Percentiles rank a stretch among this genome's conserved stretches.
These are phyloP conservation scores for Sanderia malayensis DNA, from an alignment of 30 jellyfish, hydroid and myxozoan genomes.

Conservation along the genomic window DNA sequence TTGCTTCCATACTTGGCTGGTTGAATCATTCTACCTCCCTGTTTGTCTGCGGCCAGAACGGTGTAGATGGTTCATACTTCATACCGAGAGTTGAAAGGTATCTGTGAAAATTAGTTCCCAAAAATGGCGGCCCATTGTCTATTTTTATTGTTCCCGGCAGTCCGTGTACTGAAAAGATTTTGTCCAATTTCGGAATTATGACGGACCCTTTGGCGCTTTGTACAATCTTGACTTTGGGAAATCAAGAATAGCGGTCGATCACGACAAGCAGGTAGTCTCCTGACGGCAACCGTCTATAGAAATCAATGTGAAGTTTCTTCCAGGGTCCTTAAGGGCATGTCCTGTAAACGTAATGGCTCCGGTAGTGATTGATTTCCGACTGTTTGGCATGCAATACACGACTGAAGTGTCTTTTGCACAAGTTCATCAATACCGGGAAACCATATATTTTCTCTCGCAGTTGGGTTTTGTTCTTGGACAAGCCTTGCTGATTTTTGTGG, in stretches of 20 bases:
- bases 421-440: too few relatives aligned
- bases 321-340: slow-evolving; percentile 26
- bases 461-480: slow-evolving; percentile 32
- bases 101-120: slow-evolving; percentile 3
- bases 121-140: too few relatives aligned
- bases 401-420: slow-evolving; percentile 10
- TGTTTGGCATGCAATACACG: slow-evolving; percentile 25
- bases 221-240: slow-evolving; percentile 15
- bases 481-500: slow-evolving; percentile 47
- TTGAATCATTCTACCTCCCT: slow-evolving; percentile 40
- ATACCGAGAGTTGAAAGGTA: neutral
- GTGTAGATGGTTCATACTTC: neutral
- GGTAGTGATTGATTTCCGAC: slow-evolving; percentile 3
- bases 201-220: neutral
- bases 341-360: slow-evolving; percentile 17
- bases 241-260: too few relatives aligned
- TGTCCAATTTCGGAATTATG: too few relatives aligned
- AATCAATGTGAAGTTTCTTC: slow-evolving; percentile 15
- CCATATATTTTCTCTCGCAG: slow-evolving; percentile 37
- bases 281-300: slow-evolving; percentile 25
- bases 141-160: slow-evolving; percentile 1
- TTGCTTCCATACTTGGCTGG: slow-evolving; percentile 46
- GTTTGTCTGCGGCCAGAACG: slow-evolving; percentile 36
- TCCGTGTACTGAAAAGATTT: slow-evolving; percentile 8
- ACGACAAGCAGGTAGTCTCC: slow-evolving; percentile 27